Evolutionary conservation across 2,888 invertebrate genomes (phyloP), one percentile per base, ranked within the genome.

Genomic region (Eurois occulta): DNA sequence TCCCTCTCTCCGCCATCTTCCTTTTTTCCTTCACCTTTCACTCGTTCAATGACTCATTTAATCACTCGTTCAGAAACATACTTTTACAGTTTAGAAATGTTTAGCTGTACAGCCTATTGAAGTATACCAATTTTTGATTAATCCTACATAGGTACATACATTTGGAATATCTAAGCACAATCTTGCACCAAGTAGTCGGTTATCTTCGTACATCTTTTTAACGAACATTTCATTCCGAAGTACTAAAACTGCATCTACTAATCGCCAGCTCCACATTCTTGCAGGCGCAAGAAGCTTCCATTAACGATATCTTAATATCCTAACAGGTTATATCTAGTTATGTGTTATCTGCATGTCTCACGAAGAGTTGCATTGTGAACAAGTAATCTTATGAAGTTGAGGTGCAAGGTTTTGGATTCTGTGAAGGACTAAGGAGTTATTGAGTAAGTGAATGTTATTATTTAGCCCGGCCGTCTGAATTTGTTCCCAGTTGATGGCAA

Each of bases 291-390:
- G 41, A 46, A 46, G 52, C 43, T 48, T 86, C 86, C 86, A 86
- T 83, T 83, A 86, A 52, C 86, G 64, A 72, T 83, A 83, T 85
- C 86, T 60, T 55, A 52, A 75, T 81, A 82, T 85, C 85, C 24
- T 58, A 32, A 0, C 21, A 41, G 24, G 41, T 58, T 41, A 62
- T 84, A 71, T 79, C 80, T 64, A 21, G 21, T 52, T 48, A 4
- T 55, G 18, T 28, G 32, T n/a, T 46, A 84, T 71, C 55, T 71
- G 28, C n/a, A 28, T 18, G 80, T 38, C 16, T 48, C 48, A 24
- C n/a, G 21, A 41, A 62, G 55, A 80, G 32, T 13, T 1, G 46
- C 11, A 67, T 84, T 66, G 78, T 52, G 28, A 43, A 58, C 28
- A n/a, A n/a, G 48, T 66, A 60, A 48, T 78, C 66, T 52, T 43